Evolutionary conservation across 2,113 vertebrate genomes (phyloP), one percentile per base, ranked within the genome.

Genomic region (Osmerus eperlanus): DNA sequence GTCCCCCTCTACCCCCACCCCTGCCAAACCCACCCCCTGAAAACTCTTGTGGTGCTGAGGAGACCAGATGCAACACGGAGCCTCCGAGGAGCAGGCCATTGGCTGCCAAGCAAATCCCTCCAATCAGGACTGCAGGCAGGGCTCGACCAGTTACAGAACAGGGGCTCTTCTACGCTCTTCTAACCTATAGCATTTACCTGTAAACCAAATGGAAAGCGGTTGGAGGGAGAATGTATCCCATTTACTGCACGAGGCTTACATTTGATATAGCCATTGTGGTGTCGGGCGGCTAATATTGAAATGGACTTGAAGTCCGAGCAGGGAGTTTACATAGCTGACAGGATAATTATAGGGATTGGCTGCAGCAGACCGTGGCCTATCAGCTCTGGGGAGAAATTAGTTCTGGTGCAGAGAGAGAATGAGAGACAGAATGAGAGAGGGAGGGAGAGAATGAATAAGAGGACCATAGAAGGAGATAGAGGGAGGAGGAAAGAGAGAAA

Each of bases 271-370:
- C 78, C 79, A 87, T 88, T 85, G 85, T 86, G 83, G 87, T 79
- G 84, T 90, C 81, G 83, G 71, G 41, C 75, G 66, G 71, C 83
- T 84, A 77, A 84, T 86, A 86, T 89, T 86, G 84, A 89, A 91
- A 89, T 84, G 83, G 86, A 86, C 86, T 86, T 83, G 71, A 84
- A 84, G 83, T 81, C 85, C 85, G 77, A 91, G 88, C 87, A 83
- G 82, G 70, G 73, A 87, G 85, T 88, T 92, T 89, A 87, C 88
- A 83, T 88, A 84, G 88, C 89, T 89, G 87, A 89, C 84, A 85
- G 91, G 84, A 87, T 92, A 91, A 92, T 91, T 92, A 91, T 91
- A 91, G 86, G 88, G 89, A 87, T 88, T 88, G 89, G 87, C 88
- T 89, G 88, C 91, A 89, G 88, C 86, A 78, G 89, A 91, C 89